Evolutionary conservation across 2,888 invertebrate species (phyloP).

Genomic region (Isotomurus palustris): DNA sequence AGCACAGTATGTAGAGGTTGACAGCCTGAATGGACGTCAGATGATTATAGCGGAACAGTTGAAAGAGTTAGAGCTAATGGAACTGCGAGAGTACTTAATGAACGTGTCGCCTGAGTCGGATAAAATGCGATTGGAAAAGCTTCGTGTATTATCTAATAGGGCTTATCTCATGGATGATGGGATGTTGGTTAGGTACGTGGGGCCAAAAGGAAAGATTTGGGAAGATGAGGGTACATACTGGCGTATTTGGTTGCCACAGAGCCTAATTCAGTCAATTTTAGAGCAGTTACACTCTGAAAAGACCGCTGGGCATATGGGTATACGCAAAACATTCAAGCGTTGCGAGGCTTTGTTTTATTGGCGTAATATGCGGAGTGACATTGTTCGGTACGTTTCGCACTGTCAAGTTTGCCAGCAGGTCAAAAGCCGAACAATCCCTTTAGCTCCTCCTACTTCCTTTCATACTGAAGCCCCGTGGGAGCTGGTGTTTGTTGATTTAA

Average conservation of each 20-base stretch:
- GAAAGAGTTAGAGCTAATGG: constrained; percentile 11
- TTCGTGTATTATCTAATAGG: constrained; percentile 8
- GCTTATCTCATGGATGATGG: background rate
- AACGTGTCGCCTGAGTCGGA: background rate
- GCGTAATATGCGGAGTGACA: constrained; percentile 22
- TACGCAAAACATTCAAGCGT: constrained; percentile 22
- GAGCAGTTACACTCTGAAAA: constrained; percentile 14
- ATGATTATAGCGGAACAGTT: constrained; percentile 14
- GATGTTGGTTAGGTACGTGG: constrained; percentile 17
- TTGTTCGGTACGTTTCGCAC: constrained; percentile 13
- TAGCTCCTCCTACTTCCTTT: constrained; percentile 3
- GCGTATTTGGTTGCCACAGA: constrained; percentile 21
- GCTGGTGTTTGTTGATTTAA: constrained; percentile 19
- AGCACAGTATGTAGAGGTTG: background rate
- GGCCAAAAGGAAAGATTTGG: constrained; percentile 22
- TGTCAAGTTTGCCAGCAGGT: constrained; percentile 25
- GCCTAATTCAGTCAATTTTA: constrained; percentile 8
- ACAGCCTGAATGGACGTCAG: background rate
- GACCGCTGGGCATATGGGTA: constrained; percentile 27
- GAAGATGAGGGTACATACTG: constrained; percentile 20
- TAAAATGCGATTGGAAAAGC: background rate
- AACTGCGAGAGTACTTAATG: constrained; percentile 9
- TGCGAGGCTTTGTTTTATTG: constrained; percentile 27
- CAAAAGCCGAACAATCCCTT: constrained; percentile 9
- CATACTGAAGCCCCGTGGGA: constrained; percentile 15